Conservation (phyloP, 2,113 vertebrate genomes). For the Tretioscincus oriximinensis region DNA sequence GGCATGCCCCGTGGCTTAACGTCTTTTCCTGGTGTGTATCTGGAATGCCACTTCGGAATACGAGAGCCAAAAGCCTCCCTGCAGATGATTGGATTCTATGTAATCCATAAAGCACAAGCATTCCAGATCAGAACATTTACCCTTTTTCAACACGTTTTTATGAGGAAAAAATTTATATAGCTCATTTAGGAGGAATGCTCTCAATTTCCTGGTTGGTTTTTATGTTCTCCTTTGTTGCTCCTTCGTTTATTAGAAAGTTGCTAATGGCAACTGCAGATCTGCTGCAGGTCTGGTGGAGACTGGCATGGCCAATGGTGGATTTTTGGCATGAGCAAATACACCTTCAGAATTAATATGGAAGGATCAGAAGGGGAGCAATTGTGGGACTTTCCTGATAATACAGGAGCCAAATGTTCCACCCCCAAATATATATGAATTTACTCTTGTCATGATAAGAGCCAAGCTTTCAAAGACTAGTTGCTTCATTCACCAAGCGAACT, state of each 20-base stretch:
- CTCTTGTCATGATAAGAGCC: too few species aligned
- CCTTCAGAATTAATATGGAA: neutral
- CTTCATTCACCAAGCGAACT: accelerated
- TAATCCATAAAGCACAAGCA: constrained; percentile 40
- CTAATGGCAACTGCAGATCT: constrained; percentile 62
- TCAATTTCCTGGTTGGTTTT: constrained; percentile 66
- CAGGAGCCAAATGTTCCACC: constrained; percentile 10
- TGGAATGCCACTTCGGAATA: neutral
- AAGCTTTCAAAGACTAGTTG: neutral
- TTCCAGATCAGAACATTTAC: constrained; percentile 65
- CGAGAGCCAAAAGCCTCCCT: neutral
- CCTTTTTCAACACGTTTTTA: constrained; percentile 59
- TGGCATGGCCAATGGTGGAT: constrained; percentile 23
- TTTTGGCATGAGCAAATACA: constrained; percentile 16
- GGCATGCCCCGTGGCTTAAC: neutral
- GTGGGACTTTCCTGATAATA: neutral
- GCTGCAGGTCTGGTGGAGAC: constrained; percentile 39
- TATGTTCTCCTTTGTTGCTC: constrained; percentile 16
- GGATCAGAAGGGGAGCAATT: constrained; percentile 14
- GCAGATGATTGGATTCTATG: constrained; percentile 19
- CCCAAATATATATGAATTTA: too few species aligned
- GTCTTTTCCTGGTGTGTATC: neutral
- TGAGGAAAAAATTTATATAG: constrained; percentile 56
- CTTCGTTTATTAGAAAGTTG: constrained; percentile 54
- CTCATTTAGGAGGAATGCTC: constrained; percentile 67